These are phyloP conservation scores for Drosophila fuyamai DNA, from an alignment of 1,140 invertebrate species.

Conservation along the genomic window DNA sequence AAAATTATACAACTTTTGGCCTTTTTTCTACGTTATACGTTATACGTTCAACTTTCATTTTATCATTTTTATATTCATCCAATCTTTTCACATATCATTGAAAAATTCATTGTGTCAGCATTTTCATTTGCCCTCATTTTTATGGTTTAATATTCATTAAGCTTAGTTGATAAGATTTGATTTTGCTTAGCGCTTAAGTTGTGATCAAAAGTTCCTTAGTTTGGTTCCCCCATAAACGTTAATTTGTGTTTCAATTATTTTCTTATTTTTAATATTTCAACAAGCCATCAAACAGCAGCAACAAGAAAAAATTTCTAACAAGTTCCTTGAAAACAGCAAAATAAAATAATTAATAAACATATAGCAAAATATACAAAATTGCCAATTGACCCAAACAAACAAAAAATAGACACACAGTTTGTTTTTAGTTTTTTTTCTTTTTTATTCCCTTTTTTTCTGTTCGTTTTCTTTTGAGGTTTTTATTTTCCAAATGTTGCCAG, in stretches of 20 bases:
- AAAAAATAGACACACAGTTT: conserved; percentile 28
- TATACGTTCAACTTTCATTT: conserved; percentile 12
- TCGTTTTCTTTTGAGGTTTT: conserved; percentile 30
- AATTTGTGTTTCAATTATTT: conserved; percentile 65
- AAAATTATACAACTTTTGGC: conserved; percentile 60
- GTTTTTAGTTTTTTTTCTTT: conserved; percentile 12
- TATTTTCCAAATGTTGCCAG: conserved; percentile 38
- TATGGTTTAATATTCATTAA: conserved; percentile 43
- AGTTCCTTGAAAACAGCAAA: conserved; percentile 71
- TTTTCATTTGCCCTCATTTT: conserved; percentile 36
- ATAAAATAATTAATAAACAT: conserved; percentile 37
- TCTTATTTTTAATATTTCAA: conserved; percentile 63
- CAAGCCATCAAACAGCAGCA: conserved; percentile 72
- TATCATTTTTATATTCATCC: conserved; percentile 19
- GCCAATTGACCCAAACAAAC: conserved; percentile 24
- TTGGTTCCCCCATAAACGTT: conserved; percentile 70
- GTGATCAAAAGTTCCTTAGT: conserved; percentile 83
- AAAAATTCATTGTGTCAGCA: conserved; percentile 52
- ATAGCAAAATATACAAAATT: conserved; percentile 74
- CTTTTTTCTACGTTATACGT: conserved; percentile 26
- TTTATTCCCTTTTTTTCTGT: conserved; percentile 40
- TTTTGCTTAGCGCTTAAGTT: conserved; percentile 69
- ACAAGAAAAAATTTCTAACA: conserved; percentile 71
- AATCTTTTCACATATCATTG: conserved; percentile 41
- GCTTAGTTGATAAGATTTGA: conserved; percentile 53